Percentiles rank a stretch among this genome's conserved stretches.
These are phyloP conservation scores for Tonatia bakeri DNA, from an alignment of 2,113 vertebrate species.

Conservation along the genomic window DNA sequence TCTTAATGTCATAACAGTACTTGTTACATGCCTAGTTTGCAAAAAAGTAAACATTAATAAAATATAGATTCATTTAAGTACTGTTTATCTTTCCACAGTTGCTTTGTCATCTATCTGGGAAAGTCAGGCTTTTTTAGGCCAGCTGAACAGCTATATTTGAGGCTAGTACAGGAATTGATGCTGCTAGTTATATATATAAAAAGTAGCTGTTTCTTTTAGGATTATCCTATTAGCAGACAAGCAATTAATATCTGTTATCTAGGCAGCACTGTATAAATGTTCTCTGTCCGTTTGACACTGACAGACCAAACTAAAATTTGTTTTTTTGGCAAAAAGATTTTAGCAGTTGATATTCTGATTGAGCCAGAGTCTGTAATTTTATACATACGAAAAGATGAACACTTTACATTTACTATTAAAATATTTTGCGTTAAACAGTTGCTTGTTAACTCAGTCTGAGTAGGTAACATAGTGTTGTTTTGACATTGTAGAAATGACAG, in stretches of 20 bases:
- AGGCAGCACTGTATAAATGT: neutral
- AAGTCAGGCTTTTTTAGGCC: neutral
- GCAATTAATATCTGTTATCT: slow-evolving; percentile 3
- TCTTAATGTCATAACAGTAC: neutral
- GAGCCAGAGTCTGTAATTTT: neutral
- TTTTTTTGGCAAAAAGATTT: neutral
- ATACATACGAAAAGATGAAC: neutral
- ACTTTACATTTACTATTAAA: neutral
- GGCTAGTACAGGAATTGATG: neutral
- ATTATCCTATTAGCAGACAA: neutral
- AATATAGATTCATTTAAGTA: neutral
- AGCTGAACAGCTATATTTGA: neutral
- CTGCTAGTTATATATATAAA: neutral
- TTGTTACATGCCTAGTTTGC: neutral
- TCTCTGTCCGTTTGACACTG: neutral
- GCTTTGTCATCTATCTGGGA: slow-evolving; percentile 4
- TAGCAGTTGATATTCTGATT: neutral
- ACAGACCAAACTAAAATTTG: neutral
- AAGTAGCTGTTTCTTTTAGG: neutral
- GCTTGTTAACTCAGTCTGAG: neutral
- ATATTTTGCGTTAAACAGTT: neutral
- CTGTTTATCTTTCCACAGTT: neutral
- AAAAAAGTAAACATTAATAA: slow-evolving; percentile 23
- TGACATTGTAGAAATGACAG: neutral
- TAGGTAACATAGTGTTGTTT: neutral